Percentiles rank a stretch among this genome's conserved stretches.
phyloP scores from a whole-genome alignment of 2,888 invertebrate species.

The Stenolophus ochropezus region DNA sequence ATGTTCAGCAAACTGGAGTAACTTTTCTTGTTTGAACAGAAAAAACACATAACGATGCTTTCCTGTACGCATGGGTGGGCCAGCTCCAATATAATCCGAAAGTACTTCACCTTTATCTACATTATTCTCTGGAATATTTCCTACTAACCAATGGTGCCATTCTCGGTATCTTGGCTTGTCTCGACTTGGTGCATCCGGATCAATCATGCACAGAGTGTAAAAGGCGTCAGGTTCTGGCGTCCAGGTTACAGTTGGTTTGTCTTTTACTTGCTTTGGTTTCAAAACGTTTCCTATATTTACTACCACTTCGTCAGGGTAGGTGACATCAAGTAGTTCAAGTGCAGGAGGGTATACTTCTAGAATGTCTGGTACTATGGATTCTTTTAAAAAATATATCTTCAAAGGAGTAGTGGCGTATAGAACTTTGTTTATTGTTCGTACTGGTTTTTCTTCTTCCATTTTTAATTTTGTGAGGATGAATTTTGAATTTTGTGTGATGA shows the following conservation, averaged over 20 bases:
- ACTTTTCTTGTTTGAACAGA: constrained; percentile 71
- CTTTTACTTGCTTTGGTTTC: constrained; percentile 67
- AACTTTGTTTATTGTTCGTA: no score
- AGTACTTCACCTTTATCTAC: constrained; percentile 77
- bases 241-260: constrained; percentile 68
- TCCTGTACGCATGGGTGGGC: constrained; percentile 84
- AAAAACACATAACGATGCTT: constrained; percentile 85
- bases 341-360: not conserved
- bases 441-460: no score
- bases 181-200: constrained; percentile 87
- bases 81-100: constrained; percentile 80
- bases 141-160: constrained; percentile 87
- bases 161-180: constrained; percentile 81
- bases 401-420: no score
- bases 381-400: no score
- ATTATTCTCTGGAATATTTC: constrained; percentile 79
- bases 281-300: not conserved
- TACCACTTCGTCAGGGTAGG: not conserved
- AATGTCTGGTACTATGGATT: not conserved
- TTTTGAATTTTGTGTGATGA: no score
- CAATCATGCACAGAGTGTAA: constrained; percentile 75
- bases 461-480: no score
- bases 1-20: constrained; percentile 67
- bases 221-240: constrained; percentile 65
- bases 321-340: not conserved